Evolutionary conservation across 2,888 invertebrate species (phyloP).

Genomic region (Malthinus seriepunctatus): DNA sequence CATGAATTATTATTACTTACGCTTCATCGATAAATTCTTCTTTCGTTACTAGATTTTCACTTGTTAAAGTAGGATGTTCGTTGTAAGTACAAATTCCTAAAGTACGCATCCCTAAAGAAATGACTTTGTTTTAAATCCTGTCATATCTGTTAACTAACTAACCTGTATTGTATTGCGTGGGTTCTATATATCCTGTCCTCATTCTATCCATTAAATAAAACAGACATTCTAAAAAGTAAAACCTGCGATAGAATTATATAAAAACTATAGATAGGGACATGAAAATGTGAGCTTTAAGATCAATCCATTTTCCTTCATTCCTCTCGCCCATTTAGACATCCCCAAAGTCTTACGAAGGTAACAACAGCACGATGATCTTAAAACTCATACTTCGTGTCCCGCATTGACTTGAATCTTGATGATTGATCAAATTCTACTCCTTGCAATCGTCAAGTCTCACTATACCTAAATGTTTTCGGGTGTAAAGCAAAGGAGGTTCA

Average conservation of each 20-base stretch:
- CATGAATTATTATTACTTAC: constrained; percentile 35
- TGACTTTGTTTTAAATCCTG: not conserved
- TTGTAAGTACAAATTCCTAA: constrained; percentile 48
- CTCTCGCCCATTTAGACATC: too few relatives aligned
- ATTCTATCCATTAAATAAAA: constrained; percentile 51
- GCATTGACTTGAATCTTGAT: too few relatives aligned
- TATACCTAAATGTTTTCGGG: constrained; percentile 44
- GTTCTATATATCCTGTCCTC: constrained; percentile 46
- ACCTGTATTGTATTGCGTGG: constrained; percentile 46
- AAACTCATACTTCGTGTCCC: too few relatives aligned
- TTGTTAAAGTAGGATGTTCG: constrained; percentile 38
- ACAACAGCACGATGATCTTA: too few relatives aligned
- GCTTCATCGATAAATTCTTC: constrained; percentile 48
- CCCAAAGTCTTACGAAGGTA: too few relatives aligned
- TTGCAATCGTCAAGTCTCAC: not conserved
- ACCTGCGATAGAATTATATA: not conserved
- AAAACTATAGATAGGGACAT: too few relatives aligned
- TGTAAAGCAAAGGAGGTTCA: constrained; percentile 55
- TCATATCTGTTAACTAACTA: not conserved
- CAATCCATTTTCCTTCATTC: too few relatives aligned
- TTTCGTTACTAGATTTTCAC: constrained; percentile 43
- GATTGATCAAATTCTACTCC: too few relatives aligned
- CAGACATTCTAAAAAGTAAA: constrained; percentile 40
- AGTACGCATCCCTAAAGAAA: constrained; percentile 45
- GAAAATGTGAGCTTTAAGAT: too few relatives aligned